Conservation (phyloP, 2,113 vertebrate species). For the Serilophus lunatus region DNA sequence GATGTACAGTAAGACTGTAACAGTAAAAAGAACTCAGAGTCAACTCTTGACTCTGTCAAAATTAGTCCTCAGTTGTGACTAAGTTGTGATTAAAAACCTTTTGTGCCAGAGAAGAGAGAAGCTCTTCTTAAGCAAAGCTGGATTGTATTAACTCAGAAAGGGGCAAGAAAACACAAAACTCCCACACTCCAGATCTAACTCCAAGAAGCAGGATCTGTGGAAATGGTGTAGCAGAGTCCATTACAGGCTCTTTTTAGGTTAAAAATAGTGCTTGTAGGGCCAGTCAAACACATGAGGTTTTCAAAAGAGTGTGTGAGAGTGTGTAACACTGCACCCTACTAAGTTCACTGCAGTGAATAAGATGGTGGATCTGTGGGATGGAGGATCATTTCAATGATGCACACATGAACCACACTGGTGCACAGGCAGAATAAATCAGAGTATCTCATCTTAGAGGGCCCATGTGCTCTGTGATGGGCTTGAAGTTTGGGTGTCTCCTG, state of each 20-base stretch:
- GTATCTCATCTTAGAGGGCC: background rate
- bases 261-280: background rate
- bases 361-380: too few relatives aligned
- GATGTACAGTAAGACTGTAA: background rate
- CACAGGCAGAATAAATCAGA: background rate
- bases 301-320: background rate
- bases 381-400: background rate
- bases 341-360: background rate
- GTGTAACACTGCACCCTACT: background rate
- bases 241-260: background rate
- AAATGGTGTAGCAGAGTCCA: background rate
- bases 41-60: background rate
- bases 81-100: background rate
- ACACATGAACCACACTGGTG: background rate
- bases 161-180: background rate
- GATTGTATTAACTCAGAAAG: background rate
- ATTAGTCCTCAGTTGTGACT: background rate
- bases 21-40: background rate
- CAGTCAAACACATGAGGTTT: background rate
- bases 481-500: background rate
- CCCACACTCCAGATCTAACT: background rate
- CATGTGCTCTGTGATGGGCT: background rate
- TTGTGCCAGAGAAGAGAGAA: background rate
- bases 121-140: background rate
- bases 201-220: background rate